These are phyloP conservation scores for Frankliniella fusca DNA, from an alignment of 2,888 invertebrate species.

Conservation along the genomic window DNA sequence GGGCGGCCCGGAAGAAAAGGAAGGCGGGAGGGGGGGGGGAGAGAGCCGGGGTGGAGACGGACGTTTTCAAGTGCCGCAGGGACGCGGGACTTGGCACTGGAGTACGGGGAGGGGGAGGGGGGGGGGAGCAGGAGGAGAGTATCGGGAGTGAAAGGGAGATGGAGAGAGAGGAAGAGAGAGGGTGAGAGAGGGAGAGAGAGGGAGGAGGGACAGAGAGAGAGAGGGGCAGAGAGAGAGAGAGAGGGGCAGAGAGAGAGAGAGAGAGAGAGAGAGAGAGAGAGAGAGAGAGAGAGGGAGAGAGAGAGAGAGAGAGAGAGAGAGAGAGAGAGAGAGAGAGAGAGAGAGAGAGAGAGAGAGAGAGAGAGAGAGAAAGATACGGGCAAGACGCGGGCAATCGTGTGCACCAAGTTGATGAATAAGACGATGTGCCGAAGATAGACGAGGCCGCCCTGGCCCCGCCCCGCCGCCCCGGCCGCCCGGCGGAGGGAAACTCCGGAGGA, in stretches of 20 bases:
- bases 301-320: neutral
- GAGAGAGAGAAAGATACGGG: neutral
- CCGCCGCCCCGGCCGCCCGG: neutral
- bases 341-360: neutral
- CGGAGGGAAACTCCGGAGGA: neutral
- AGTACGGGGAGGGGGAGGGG: neutral
- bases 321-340: neutral
- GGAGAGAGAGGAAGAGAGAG: neutral
- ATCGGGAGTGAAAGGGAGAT: neutral
- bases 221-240: neutral
- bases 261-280: neutral
- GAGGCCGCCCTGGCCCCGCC: neutral
- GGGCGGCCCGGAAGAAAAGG: too few species aligned
- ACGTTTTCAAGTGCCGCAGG: slow-evolving; percentile 1
- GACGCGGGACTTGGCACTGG: neutral
- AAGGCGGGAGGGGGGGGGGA: neutral
- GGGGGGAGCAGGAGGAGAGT: neutral
- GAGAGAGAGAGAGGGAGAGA: neutral
- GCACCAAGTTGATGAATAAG: too few species aligned
- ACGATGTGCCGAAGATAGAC: too few species aligned
- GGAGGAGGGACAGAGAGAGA: neutral
- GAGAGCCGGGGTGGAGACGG: neutral
- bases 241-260: too few species aligned
- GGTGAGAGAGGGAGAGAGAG: neutral
- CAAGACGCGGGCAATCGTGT: too few species aligned